Percentiles rank a stretch among this genome's conserved stretches.
phyloP scores from a whole-genome alignment of 2,113 vertebrate genomes.

The Urocynchramus pylzowi region DNA sequence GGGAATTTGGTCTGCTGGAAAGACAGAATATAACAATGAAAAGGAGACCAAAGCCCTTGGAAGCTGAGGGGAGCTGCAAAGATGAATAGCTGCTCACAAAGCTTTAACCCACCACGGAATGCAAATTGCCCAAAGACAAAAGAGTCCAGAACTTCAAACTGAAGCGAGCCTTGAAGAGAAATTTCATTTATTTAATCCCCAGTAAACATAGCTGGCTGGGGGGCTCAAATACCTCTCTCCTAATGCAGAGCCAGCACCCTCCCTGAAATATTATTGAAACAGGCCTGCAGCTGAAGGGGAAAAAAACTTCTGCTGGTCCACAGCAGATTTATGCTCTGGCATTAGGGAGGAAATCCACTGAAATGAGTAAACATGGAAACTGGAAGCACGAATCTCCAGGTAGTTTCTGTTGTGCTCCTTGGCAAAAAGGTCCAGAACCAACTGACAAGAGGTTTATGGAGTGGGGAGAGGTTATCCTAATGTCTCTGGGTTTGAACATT shows the following conservation, averaged over 20 bases:
- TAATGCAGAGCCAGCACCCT: background rate
- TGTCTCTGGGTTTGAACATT: background rate
- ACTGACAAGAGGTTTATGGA: background rate
- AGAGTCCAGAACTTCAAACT: background rate
- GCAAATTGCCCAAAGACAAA: slow-evolving; percentile 18
- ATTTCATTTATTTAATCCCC: background rate
- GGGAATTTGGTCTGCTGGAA: background rate
- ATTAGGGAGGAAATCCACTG: background rate
- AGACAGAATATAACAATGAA: slow-evolving; percentile 1
- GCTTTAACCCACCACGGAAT: slow-evolving; percentile 8
- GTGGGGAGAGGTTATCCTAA: background rate
- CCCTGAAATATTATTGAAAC: background rate
- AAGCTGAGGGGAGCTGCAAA: slow-evolving; percentile 1
- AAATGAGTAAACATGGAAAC: background rate
- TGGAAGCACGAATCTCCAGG: background rate
- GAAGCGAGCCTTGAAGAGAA: slow-evolving; percentile 14
- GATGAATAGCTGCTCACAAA: slow-evolving; percentile 24
- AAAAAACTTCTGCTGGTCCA: background rate
- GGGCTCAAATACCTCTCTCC: background rate
- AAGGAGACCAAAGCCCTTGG: background rate
- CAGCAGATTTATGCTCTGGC: background rate
- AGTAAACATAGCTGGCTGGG: background rate
- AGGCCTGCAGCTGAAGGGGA: background rate
- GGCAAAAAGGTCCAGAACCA: background rate
- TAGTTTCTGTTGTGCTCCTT: background rate